Evolutionary conservation across 2,888 invertebrate genomes (phyloP).

Genomic region (Falcaria lacertinaria): DNA sequence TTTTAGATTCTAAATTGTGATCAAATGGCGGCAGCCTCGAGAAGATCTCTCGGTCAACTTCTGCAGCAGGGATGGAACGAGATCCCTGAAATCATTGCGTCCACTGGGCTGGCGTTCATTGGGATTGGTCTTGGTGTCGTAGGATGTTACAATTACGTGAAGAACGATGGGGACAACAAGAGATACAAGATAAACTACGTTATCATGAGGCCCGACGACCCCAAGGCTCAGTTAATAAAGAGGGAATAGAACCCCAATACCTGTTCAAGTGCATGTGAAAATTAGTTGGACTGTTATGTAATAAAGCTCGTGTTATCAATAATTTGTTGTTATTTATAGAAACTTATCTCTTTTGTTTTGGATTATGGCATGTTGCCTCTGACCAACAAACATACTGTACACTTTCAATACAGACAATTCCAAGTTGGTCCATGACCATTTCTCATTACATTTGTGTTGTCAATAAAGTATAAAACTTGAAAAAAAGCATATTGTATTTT

Average conservation of each 20-base stretch:
- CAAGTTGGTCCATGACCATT: too few species aligned
- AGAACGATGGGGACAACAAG: constrained; percentile 83
- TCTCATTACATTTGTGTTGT: too few species aligned
- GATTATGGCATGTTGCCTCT: too few species aligned
- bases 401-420: too few species aligned
- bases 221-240: constrained; percentile 76
- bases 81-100: constrained; percentile 85
- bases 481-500: too few species aligned
- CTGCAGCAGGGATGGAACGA: constrained; percentile 80
- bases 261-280: constrained; percentile 12
- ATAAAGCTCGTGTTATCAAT: constrained; percentile 42
- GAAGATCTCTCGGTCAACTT: constrained; percentile 56
- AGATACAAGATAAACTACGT: constrained; percentile 82
- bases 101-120: constrained; percentile 77
- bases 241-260: constrained; percentile 57
- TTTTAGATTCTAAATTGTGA: not conserved
- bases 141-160: constrained; percentile 71
- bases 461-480: too few species aligned
- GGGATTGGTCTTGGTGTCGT: constrained; percentile 75
- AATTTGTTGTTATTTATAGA: constrained; percentile 13
- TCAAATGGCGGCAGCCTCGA: constrained; percentile 52
- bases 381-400: too few species aligned
- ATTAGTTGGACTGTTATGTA: constrained; percentile 61
- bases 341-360: constrained; percentile 5
- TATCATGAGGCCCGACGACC: constrained; percentile 84